Base-by-base conservation (phyloP, 2,113 vertebrate genomes). In the Tinamus guttatus region DNA sequence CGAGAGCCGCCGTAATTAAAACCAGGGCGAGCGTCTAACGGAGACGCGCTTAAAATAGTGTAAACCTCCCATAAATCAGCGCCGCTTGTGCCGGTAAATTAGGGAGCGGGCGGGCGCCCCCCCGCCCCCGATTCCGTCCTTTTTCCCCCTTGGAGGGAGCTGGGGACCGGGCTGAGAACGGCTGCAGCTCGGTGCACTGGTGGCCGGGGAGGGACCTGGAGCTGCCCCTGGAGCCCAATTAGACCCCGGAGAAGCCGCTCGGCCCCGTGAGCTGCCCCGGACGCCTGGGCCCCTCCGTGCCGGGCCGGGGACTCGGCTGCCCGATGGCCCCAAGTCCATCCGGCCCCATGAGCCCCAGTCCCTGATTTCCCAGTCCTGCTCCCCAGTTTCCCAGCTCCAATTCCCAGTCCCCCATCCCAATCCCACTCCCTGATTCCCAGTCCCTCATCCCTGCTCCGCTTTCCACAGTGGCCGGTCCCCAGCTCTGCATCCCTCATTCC, bases 11-110 rank as follows among this genome's bases (percentile, higher is more conserved):
- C 20, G 32, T 32, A 79, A 95, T 94, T 95, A 90, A 87, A 95
- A 94, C 94, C 94, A 94, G 93, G 92, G 89, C 78, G 63, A 94
- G 92, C 75, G 89, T 41, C 86, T 59, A 85, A 78, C 92, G 90
- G 87, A 92, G 94, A 40, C 86, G 38, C 65, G 90, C 95, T 94
- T 78, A 93, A 94, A 95, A 93, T 93, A 95, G 94, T 52, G 93
- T 69, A 73, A 67, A 94, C 81, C 70, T 78, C 70, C 80, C 93
- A 90, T 87, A 87, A 92, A 92, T 87, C 94, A 92, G 92, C 92
- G 60, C 87, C 60, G 75, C 89, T 76, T 19, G 89, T 73, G 78
- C 92, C 47, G 92, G 82, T 80, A 93, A 85, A 95, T 90, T 71
- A 47, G 75, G 79, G 81, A 74, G 83, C 45, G 87, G 90, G 79